These are phyloP conservation scores for Mythimna albipuncta DNA, from an alignment of 2,888 invertebrate species.

Conservation along the genomic window DNA sequence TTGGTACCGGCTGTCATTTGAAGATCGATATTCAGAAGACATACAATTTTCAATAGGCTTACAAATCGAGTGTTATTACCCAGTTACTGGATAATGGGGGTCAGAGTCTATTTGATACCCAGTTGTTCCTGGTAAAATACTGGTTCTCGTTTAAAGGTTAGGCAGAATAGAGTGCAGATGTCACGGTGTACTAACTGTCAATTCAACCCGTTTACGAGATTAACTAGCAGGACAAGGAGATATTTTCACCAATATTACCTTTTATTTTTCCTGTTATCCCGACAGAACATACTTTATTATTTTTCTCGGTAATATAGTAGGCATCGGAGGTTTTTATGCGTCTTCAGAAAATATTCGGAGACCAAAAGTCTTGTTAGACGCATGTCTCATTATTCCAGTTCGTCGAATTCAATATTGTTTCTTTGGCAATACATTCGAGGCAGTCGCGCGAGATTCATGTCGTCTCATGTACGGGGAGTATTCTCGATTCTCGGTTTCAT, in stretches of 20 bases:
- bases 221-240: slow-evolving; percentile 32
- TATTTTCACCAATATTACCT: slow-evolving; percentile 46
- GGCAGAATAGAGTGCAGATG: slow-evolving; percentile 12
- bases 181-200: slow-evolving; percentile 19
- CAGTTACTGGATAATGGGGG: too few relatives aligned
- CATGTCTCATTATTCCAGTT: slow-evolving; percentile 72
- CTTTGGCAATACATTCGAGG: slow-evolving; percentile 71
- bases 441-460: slow-evolving; percentile 63
- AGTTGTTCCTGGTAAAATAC: too few relatives aligned
- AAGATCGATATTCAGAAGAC: too few relatives aligned
- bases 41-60: too few relatives aligned
- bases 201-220: slow-evolving; percentile 44
- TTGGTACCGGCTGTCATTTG: too few relatives aligned
- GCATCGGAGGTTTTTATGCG: slow-evolving; percentile 53
- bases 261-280: slow-evolving; percentile 48
- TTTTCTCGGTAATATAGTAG: slow-evolving; percentile 47
- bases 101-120: too few relatives aligned
- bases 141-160: too few relatives aligned
- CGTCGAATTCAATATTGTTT: slow-evolving; percentile 73
- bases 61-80: too few relatives aligned
- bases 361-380: slow-evolving; percentile 66
- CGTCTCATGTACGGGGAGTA: slow-evolving; percentile 57
- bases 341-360: slow-evolving; percentile 56
- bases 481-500: slow-evolving; percentile 53
- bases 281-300: slow-evolving; percentile 51